Percentiles rank a stretch among this genome's conserved stretches.
These are phyloP conservation scores for Caracal caracal DNA, from an alignment of 2,113 vertebrate genomes.

Conservation along the genomic window DNA sequence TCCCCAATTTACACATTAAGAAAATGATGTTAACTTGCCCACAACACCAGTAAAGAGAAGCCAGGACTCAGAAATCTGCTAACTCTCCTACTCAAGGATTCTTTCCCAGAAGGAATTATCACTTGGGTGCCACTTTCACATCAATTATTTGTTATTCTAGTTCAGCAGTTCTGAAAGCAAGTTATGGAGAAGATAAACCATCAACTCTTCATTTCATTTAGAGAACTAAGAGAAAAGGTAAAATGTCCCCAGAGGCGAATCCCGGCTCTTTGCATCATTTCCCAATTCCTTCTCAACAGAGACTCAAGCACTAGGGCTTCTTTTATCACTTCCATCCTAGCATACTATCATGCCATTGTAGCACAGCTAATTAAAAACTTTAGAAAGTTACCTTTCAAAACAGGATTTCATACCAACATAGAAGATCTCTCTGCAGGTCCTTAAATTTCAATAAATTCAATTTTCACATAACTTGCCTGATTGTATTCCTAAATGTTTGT, in stretches of 20 bases:
- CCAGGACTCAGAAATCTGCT: not conserved
- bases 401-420: not conserved
- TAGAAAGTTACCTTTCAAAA: slow-evolving; percentile 46
- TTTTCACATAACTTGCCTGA: slow-evolving; percentile 1
- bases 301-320: not conserved
- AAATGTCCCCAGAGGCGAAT: not conserved
- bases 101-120: not conserved
- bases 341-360: not conserved
- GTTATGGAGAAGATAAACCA: not conserved
- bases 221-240: slow-evolving; percentile 20
- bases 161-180: slow-evolving; percentile 27
- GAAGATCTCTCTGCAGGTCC: not conserved
- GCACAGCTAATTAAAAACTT: slow-evolving; percentile 6
- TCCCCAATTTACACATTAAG: slow-evolving; percentile 42
- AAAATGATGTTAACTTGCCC: slow-evolving; percentile 31
- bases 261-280: not conserved
- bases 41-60: slow-evolving; percentile 29
- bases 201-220: slow-evolving; percentile 15
- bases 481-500: not conserved
- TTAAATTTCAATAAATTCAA: slow-evolving; percentile 21
- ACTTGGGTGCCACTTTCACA: slow-evolving; percentile 22
- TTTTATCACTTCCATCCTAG: not conserved
- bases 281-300: slow-evolving; percentile 8
- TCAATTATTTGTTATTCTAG: not conserved
- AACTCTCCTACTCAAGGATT: not conserved